Percentiles rank a stretch among this genome's conserved stretches.
These are phyloP conservation scores for Capricornis sumatraensis DNA, from an alignment of 2,113 vertebrate species.

Conservation along the genomic window DNA sequence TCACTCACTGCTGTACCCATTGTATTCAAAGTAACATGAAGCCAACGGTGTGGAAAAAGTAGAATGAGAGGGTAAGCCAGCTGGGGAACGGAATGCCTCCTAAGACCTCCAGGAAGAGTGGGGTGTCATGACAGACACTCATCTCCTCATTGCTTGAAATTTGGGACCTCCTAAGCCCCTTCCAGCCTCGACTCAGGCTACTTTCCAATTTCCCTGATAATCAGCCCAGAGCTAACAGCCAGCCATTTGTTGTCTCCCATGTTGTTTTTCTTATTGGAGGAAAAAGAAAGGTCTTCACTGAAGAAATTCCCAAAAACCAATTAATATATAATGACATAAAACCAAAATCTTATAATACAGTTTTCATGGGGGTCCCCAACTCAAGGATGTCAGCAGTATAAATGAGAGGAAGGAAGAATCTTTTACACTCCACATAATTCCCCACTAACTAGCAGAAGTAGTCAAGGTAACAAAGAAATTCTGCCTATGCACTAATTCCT, in stretches of 20 bases:
- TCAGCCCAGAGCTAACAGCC: constrained; percentile 56
- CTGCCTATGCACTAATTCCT: constrained; percentile 78
- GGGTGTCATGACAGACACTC: background rate
- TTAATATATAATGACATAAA: constrained; percentile 28
- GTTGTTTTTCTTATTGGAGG: constrained; percentile 1
- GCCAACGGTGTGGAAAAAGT: background rate
- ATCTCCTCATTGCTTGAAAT: constrained; percentile 14
- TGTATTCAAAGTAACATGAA: background rate
- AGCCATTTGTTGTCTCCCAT: constrained; percentile 41
- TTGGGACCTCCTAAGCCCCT: constrained; percentile 51
- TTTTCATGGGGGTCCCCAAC: constrained; percentile 61
- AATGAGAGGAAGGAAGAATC: constrained; percentile 51
- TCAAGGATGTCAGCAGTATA: constrained; percentile 59
- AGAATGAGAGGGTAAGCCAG: background rate
- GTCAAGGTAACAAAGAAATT: constrained; percentile 83
- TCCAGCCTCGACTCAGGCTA: constrained; percentile 27
- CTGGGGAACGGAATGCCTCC: background rate
- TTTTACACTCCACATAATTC: constrained; percentile 68
- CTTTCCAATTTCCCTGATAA: constrained; percentile 43
- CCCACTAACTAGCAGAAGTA: constrained; percentile 72
- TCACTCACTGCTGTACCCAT: background rate
- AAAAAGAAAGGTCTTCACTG: constrained; percentile 53
- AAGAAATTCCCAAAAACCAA: background rate
- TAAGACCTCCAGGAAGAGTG: background rate
- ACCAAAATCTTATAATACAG: constrained; percentile 46